Evolutionary conservation across 2,797 vertebrate genomes (phyloP).

Genomic region (Premnoplex brunnescens): DNA sequence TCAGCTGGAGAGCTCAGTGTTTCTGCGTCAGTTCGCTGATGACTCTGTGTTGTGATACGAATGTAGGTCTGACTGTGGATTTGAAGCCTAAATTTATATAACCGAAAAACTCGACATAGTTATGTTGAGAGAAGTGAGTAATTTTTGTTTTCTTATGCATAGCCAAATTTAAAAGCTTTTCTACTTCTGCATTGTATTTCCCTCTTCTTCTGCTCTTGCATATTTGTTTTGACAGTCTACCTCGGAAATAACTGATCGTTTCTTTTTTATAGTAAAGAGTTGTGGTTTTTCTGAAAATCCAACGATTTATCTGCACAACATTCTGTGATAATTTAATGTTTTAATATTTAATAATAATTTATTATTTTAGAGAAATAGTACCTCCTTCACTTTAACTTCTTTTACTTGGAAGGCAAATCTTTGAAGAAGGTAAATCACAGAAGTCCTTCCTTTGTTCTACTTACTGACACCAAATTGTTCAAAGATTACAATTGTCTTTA

Average conservation of each 20-base stretch:
- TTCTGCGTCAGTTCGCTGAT: conserved; percentile 28
- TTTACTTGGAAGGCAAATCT: not conserved
- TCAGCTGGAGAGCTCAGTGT: not conserved
- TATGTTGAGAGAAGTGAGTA: not conserved
- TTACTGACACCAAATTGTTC: not conserved
- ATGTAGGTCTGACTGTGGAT: conserved; percentile 4
- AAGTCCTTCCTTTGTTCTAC: not conserved
- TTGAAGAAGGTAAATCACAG: not conserved
- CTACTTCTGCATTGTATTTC: not conserved
- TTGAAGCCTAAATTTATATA: conserved; percentile 25
- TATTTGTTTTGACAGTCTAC: not conserved
- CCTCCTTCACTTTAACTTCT: not conserved
- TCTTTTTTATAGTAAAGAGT: not conserved
- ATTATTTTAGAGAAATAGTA: not conserved
- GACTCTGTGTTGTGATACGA: conserved; percentile 39
- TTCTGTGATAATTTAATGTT: not conserved
- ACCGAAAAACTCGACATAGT: not conserved
- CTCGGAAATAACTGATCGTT: not conserved
- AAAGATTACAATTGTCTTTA: not conserved
- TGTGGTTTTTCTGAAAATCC: not conserved
- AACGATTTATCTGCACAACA: not conserved
- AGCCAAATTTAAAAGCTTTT: not conserved
- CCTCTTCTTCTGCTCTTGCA: not conserved
- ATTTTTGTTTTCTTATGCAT: not conserved
- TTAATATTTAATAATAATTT: not conserved